Evolutionary conservation across 2,797 vertebrate species (phyloP).

Genomic region (Florisuga fusca): DNA sequence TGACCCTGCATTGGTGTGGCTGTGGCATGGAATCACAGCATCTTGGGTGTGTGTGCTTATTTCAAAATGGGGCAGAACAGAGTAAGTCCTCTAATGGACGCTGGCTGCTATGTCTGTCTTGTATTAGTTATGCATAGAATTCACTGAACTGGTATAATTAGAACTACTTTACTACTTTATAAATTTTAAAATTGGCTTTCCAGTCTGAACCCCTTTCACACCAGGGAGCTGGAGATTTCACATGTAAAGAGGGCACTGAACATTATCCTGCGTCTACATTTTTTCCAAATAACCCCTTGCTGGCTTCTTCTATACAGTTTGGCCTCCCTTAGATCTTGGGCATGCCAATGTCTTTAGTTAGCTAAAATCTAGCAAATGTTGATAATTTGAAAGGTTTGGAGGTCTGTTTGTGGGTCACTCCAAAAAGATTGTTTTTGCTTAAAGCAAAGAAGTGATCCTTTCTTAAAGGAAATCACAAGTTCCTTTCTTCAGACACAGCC

Average conservation of each 20-base stretch:
- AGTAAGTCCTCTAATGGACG: background rate
- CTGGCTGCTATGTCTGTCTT: accelerated
- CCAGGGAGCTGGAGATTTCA: background rate
- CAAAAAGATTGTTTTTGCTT: accelerated
- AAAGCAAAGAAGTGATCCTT: background rate
- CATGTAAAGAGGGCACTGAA: background rate
- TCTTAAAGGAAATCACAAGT: background rate
- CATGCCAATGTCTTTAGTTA: background rate
- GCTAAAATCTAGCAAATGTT: background rate
- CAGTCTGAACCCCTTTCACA: accelerated
- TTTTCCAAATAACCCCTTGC: background rate
- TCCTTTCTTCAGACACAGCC: background rate
- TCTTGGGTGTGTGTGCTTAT: background rate
- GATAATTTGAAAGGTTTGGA: background rate
- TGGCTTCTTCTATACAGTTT: background rate
- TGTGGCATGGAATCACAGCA: background rate
- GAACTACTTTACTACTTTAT: background rate
- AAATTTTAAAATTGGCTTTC: accelerated
- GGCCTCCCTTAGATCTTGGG: background rate
- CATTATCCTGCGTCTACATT: background rate
- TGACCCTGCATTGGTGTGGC: accelerated
- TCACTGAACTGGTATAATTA: background rate
- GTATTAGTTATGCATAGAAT: background rate
- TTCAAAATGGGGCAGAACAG: background rate
- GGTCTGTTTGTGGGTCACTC: background rate